Conservation (phyloP, 2,113 vertebrate species). For the Protobothrops flavoviridis region DNA sequence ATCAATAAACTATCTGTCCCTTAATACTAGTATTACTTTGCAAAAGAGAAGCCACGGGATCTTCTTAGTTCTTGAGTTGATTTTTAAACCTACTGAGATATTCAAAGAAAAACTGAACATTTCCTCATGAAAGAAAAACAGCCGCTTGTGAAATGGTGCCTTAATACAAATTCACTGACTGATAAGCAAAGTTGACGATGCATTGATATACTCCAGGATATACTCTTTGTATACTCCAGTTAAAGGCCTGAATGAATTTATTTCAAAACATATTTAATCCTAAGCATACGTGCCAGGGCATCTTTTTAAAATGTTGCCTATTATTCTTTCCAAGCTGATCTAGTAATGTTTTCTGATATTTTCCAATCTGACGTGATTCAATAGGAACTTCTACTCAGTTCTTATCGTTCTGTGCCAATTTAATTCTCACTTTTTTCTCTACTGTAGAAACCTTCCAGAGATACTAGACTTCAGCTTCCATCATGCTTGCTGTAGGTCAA, state of each 20-base stretch:
- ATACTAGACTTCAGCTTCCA: background rate
- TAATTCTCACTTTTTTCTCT: background rate
- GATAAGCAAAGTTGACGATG: background rate
- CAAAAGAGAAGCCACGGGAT: background rate
- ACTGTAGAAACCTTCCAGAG: background rate
- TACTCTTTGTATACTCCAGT: background rate
- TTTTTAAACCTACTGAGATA: background rate
- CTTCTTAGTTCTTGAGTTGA: conserved; percentile 1
- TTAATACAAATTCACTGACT: background rate
- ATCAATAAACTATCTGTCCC: background rate
- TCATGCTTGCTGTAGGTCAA: background rate
- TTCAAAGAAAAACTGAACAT: background rate
- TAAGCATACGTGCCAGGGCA: background rate
- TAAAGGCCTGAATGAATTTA: background rate
- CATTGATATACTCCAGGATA: no score
- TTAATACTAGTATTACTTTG: conserved; percentile 7
- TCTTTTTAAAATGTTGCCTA: background rate
- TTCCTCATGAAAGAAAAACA: background rate
- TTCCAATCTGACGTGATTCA: background rate
- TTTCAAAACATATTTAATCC: background rate
- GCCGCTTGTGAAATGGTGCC: background rate
- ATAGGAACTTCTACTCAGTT: background rate
- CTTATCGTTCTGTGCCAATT: background rate
- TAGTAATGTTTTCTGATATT: background rate
- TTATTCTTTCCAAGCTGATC: background rate